Evolutionary conservation across 2,797 vertebrate genomes (phyloP).

Genomic region (Menidia menidia): DNA sequence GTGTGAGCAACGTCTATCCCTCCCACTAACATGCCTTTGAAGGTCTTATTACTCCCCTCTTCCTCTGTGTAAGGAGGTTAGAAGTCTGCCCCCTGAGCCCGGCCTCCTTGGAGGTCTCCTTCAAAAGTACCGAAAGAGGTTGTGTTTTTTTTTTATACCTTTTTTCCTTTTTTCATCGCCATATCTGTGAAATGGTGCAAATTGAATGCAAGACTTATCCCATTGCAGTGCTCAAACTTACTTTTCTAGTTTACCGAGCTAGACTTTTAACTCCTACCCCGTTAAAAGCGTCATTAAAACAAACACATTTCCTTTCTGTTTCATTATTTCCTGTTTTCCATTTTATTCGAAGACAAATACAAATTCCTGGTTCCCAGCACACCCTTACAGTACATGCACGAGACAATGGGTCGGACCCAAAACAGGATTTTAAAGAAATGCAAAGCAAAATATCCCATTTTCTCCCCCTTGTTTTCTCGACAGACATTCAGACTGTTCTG

Average conservation of each 20-base stretch:
- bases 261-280: too few relatives aligned
- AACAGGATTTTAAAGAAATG: conserved; percentile 6
- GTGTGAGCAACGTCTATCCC: conserved; percentile 22
- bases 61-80: conserved; percentile 56
- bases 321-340: too few relatives aligned
- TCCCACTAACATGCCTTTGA: conserved; percentile 61
- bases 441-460: conserved; percentile 8
- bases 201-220: neutral
- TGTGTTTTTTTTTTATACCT: conserved; percentile 27
- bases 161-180: conserved; percentile 13
- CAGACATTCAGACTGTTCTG: conserved; percentile 36
- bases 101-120: conserved; percentile 34
- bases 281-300: too few relatives aligned
- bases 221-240: too few relatives aligned
- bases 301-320: too few relatives aligned
- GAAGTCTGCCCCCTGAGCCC: conserved; percentile 65
- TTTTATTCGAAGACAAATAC: too few relatives aligned
- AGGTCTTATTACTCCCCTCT: conserved; percentile 60
- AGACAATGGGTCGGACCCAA: conserved; percentile 1
- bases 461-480: conserved; percentile 24
- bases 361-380: too few relatives aligned
- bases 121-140: conserved; percentile 17
- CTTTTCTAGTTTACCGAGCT: too few relatives aligned
- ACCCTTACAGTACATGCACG: neutral
- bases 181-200: neutral